phyloP scores from a whole-genome alignment of 1,140 invertebrate species.

The Drepana arcuata region DNA sequence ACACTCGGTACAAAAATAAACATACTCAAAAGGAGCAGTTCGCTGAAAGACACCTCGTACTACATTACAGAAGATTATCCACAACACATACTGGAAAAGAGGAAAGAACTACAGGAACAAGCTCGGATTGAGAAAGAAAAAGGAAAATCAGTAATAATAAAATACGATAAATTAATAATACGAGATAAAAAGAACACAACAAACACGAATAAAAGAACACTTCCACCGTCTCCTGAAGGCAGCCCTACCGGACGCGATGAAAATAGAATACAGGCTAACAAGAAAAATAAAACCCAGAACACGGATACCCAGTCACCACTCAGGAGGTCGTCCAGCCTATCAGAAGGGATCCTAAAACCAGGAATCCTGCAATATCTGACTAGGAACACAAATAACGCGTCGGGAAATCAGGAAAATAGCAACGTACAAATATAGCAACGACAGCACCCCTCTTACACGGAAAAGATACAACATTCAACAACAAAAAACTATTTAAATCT shows the following conservation, averaged over 20 bases:
- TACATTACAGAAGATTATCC: conserved; percentile 15
- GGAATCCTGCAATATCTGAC: conserved; percentile 14
- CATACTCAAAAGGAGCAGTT: conserved; percentile 7
- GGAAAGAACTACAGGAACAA: conserved; percentile 10
- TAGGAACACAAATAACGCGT: conserved; percentile 12
- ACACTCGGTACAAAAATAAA: conserved; percentile 13
- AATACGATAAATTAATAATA: conserved; percentile 15
- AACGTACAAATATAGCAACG: conserved; percentile 8
- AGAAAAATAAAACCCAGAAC: conserved; percentile 16
- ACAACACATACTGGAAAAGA: conserved; percentile 6
- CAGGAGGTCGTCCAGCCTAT: conserved; percentile 9
- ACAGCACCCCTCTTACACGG: conserved; percentile 4
- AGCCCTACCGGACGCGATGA: too few species aligned
- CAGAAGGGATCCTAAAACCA: conserved; percentile 18
- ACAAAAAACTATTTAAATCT: conserved; percentile 7
- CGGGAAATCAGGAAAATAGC: background rate
- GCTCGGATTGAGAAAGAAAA: conserved; percentile 10
- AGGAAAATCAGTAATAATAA: conserved; percentile 8
- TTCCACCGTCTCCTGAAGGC: background rate
- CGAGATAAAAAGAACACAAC: too few species aligned
- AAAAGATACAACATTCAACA: conserved; percentile 1
- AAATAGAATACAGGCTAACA: conserved; percentile 6
- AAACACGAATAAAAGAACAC: conserved; percentile 4
- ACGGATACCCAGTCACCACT: background rate
- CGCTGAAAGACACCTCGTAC: conserved; percentile 3